Evolutionary conservation across 2,888 invertebrate genomes (phyloP), one percentile per base, ranked within the genome.

Genomic region (Automeris io): DNA sequence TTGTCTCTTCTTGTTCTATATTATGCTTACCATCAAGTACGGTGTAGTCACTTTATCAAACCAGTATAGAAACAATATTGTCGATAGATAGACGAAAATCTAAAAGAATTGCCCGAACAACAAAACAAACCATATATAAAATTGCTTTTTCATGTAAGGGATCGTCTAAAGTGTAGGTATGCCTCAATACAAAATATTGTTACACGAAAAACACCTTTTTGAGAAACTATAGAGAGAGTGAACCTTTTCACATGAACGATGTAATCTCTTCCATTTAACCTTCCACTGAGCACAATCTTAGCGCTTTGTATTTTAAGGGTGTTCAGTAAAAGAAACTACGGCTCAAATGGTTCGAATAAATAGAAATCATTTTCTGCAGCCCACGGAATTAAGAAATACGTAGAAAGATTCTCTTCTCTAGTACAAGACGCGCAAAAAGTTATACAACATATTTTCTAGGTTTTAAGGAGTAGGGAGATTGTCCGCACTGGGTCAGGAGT

Each of bases 181-280:
- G 55, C 45, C 43, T 49, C 43, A 43, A 45, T 44, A 42, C 37
- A 47, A 34, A 47, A 49, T 47, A 29, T 29, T 29, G 29, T 29
- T 16, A 29, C 3, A 16, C 16, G 16, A 16, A 29, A 26, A 16
- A 29, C 29, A 16, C 29, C 45, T 47, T 47, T 33, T 21, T 34
- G 24, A 11, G 18, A 37, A 49, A 51, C 49, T 56, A 47, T 46
- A 12, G 9, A 34, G 21, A 11, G 22, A 34, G 13, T 33, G 21
- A 18, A 22, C 22, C 22, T 34, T 34, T 34, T 23, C 13, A 23
- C 16, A 13, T 22, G 21, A 69, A 68, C 72, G 73, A 78, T 75
- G 61, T 72, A 70, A 76, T 78, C 75, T 72, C 32, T 51, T 36
- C 48, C 45, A 51, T 61, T 70, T 63, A 57, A 60, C 39, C 42